phyloP scores from a whole-genome alignment of 64 coral and sea anemone species.

The Stylophora pistillata region DNA sequence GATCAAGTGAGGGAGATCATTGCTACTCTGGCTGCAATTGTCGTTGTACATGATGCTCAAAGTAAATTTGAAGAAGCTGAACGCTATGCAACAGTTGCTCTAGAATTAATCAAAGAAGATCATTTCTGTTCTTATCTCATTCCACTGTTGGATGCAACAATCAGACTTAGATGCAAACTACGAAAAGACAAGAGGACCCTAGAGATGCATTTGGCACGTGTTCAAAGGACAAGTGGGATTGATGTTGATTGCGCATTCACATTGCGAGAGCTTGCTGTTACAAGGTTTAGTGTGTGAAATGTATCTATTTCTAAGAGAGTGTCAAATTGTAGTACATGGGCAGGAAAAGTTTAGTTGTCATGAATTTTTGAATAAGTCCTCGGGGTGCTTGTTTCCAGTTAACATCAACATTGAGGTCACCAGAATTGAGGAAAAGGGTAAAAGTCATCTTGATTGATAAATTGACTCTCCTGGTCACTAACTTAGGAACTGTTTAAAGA shows the following conservation, averaged over 20 bases:
- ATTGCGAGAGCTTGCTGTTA: slow-evolving; percentile 83
- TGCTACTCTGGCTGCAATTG: slow-evolving; percentile 84
- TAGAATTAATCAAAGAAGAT: slow-evolving; percentile 72
- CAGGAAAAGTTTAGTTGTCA: neutral
- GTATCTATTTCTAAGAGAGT: neutral
- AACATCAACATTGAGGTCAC: too few species aligned
- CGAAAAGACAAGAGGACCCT: slow-evolving; percentile 59
- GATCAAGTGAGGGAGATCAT: slow-evolving; percentile 80
- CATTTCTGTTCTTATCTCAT: slow-evolving; percentile 73
- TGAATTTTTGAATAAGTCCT: too few species aligned
- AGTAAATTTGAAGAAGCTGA: slow-evolving; percentile 79
- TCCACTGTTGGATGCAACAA: slow-evolving; percentile 76
- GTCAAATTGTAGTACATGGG: neutral
- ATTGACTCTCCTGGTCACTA: too few species aligned
- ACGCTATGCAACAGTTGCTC: slow-evolving; percentile 74
- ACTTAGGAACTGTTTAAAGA: too few species aligned
- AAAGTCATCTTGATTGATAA: too few species aligned
- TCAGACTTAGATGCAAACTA: slow-evolving; percentile 61
- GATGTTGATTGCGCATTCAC: slow-evolving; percentile 76
- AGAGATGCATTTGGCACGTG: slow-evolving; percentile 53
- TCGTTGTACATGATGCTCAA: slow-evolving; percentile 74
- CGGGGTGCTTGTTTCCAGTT: too few species aligned
- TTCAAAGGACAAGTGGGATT: slow-evolving; percentile 64
- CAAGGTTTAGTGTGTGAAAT: slow-evolving; percentile 67
- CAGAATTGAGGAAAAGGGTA: too few species aligned